Evolutionary conservation across 2,797 vertebrate species (phyloP).

Genomic region (Acanthiza pusilla): DNA sequence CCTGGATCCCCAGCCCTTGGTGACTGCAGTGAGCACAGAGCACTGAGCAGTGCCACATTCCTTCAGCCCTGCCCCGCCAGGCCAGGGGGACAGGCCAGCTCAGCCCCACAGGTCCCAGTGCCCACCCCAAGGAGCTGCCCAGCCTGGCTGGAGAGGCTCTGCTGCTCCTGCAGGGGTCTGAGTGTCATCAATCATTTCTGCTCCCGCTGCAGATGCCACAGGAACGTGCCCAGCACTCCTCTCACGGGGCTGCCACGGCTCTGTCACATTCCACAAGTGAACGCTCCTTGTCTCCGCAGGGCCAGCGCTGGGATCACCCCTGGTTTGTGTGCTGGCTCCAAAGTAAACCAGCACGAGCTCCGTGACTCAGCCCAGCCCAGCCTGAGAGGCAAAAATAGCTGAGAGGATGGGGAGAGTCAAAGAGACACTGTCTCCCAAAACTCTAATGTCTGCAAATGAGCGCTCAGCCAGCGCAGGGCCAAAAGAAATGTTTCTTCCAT

Average conservation of each 20-base stretch:
- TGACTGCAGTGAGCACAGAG: not conserved
- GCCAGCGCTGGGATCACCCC: not conserved
- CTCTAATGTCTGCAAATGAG: conserved; percentile 15
- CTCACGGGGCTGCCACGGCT: not conserved
- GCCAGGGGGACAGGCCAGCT: not conserved
- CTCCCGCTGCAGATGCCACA: not conserved
- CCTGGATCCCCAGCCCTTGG: not conserved
- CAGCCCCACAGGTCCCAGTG: not conserved
- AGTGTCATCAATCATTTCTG: not conserved
- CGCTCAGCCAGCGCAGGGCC: not conserved
- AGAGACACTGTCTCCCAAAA: conserved; percentile 43
- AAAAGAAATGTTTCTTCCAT: conserved; percentile 60
- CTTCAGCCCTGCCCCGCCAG: not conserved
- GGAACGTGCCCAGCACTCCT: not conserved
- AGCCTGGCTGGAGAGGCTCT: not conserved
- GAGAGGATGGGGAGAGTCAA: conserved; percentile 33
- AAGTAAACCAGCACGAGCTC: not conserved
- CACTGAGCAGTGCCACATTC: not conserved
- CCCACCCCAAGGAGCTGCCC: not conserved
- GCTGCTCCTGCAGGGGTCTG: not conserved
- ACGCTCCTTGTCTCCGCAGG: not conserved
- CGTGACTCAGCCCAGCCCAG: not conserved
- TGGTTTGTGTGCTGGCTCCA: not conserved
- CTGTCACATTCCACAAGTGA: conserved; percentile 49
- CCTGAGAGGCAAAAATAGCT: conserved; percentile 8